Evolutionary conservation across 2,113 vertebrate genomes (phyloP).

Genomic region (Spizaetus ornatus): DNA sequence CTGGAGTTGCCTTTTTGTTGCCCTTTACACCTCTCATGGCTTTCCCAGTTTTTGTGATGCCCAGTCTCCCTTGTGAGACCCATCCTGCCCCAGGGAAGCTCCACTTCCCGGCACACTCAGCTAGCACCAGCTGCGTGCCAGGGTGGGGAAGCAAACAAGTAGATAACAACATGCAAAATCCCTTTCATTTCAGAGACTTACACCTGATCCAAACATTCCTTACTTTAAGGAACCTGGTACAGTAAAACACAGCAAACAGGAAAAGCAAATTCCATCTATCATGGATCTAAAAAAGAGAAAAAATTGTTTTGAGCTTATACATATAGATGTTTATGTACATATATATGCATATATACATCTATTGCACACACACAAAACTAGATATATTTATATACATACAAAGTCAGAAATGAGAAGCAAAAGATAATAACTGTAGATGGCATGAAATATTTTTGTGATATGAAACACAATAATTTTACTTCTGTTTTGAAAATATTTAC

Average conservation of each 20-base stretch:
- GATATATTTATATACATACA: neutral
- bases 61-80: neutral
- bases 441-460: neutral
- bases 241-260: no score
- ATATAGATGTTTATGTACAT: neutral
- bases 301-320: neutral
- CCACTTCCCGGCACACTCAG: neutral
- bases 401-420: neutral
- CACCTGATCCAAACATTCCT: neutral
- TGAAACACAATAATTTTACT: neutral
- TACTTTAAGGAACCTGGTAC: no score
- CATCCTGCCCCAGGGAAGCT: neutral
- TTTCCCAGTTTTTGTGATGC: neutral
- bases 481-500: neutral
- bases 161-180: neutral
- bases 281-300: neutral
- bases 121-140: rapidly evolving
- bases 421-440: neutral
- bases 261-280: neutral
- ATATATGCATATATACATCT: neutral
- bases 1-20: neutral
- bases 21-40: rapidly evolving
- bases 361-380: neutral
- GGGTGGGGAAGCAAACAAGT: neutral
- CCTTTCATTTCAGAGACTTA: neutral